Conservation (phyloP, 2,113 vertebrate species). For the Promerops cafer region DNA sequence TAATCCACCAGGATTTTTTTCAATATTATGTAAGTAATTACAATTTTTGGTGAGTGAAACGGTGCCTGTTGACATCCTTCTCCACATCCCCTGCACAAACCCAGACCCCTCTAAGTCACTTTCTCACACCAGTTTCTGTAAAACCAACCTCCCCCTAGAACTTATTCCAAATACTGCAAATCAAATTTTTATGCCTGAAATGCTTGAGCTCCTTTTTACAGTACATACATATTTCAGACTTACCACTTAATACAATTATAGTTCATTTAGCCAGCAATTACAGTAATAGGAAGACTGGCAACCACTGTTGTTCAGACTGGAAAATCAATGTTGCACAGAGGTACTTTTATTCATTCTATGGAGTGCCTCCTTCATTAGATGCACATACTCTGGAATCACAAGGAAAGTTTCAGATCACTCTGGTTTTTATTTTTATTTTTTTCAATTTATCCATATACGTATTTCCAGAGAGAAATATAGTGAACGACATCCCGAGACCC, state of each 20-base stretch:
- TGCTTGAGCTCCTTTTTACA: conserved; percentile 62
- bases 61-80: not conserved
- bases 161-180: conserved; percentile 43
- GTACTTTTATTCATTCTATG: conserved; percentile 28
- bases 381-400: not conserved
- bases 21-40: not conserved
- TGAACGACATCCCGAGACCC: not conserved
- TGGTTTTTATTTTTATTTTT: not conserved
- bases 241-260: conserved; percentile 77
- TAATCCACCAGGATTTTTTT: not conserved
- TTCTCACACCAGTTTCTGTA: not conserved
- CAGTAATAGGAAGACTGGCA: conserved; percentile 75
- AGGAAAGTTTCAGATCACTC: not conserved
- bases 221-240: conserved; percentile 70
- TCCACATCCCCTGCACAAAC: not conserved
- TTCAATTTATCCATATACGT: not conserved
- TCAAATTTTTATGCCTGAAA: conserved; percentile 44
- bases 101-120: not conserved
- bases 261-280: conserved; percentile 77
- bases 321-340: conserved; percentile 59
- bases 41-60: not conserved
- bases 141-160: not conserved
- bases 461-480: not conserved
- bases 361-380: not conserved
- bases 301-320: conserved; percentile 61